Base-by-base conservation (phyloP, 2,888 invertebrate genomes). In the Scrobipalpa atriplicella region DNA sequence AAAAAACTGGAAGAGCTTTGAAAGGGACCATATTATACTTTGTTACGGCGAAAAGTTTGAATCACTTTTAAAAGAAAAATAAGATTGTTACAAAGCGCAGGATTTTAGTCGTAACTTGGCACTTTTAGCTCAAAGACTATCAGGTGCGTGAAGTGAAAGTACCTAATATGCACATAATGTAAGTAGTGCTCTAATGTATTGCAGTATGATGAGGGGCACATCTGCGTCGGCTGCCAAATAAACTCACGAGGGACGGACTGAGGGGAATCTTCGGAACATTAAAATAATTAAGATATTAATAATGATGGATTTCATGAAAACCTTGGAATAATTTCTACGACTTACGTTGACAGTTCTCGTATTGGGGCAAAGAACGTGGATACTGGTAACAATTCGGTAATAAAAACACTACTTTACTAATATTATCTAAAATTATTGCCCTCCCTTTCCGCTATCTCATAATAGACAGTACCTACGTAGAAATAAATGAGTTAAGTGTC, bases 101-200 rank as follows among this genome's bases (percentile, higher is more conserved):
- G 29, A 5, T 47, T 47, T 47, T 47, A n/a, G n/a, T n/a, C 2
- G n/a, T 3, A 36, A 29, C 0, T 13, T 13, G 19, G 18, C 9
- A 19, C n/a, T 41, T 67, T 29, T 3, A 5, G 2, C 5, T 29
- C 2, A 29, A 29, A 29, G 2, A 29, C 29, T 29, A 65, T 66
- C 73, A 78, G 77, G 74, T 77, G 77, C 67, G 71, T 73, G 29
- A 29, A 29, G 29, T 67, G n/a, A n/a, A n/a, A n/a, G n/a, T n/a
- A n/a, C n/a, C n/a, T n/a, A 70, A 58, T 60, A 65, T 67, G 65
- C 68, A 73, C 67, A 73, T 69, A 68, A 69, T 52, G 69, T 70
- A 73, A 71, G 70, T 62, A 38, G 64, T 73, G 70, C 73, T 74
- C 72, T 79, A 78, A 77, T 73, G 70, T 79, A 79, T 77, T 80